phyloP scores from a whole-genome alignment of 2,113 vertebrate genomes.

The Brienomyrus brachyistius region DNA sequence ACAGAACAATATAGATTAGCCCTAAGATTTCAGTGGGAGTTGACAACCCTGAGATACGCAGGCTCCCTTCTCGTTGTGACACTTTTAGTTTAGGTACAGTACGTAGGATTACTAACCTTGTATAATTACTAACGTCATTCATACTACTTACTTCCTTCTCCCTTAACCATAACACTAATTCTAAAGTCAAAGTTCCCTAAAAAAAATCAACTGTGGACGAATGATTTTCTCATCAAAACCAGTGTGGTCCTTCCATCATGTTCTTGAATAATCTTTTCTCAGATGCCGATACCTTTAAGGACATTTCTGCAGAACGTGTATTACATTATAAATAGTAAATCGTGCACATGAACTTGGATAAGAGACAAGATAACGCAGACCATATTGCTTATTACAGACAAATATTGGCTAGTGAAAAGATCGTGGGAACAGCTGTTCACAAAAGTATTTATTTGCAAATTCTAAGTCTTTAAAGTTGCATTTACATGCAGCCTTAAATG shows the following conservation, averaged over 20 bases:
- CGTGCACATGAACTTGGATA: neutral
- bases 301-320: neutral
- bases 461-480: neutral
- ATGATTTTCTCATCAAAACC: neutral
- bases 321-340: neutral
- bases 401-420: neutral
- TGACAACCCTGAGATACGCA: neutral
- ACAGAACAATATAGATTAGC: neutral
- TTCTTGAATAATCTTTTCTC: neutral
- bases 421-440: neutral
- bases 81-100: neutral
- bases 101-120: neutral
- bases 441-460: constrained; percentile 14
- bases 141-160: neutral
- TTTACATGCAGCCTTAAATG: neutral
- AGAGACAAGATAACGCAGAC: neutral
- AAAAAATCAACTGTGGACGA: neutral
- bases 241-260: neutral
- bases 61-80: neutral
- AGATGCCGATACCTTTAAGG: neutral
- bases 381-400: neutral
- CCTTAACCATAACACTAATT: neutral
- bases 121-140: neutral
- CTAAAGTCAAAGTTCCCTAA: neutral
- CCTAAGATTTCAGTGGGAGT: neutral